Conservation (phyloP, 2,888 invertebrate genomes). For the Sabatieria punctata region DNA sequence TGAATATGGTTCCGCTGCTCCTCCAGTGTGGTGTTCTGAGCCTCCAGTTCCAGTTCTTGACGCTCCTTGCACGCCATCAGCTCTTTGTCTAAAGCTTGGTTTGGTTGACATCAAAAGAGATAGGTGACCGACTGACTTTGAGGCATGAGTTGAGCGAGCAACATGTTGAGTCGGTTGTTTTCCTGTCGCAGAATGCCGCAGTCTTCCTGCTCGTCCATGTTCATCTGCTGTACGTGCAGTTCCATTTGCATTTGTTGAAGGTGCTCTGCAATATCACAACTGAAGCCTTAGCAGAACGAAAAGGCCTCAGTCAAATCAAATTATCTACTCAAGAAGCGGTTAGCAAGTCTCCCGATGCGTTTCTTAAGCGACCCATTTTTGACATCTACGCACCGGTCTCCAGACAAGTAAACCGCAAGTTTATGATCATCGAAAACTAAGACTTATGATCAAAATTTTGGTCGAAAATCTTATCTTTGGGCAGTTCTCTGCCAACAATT, state of each 20-base stretch:
- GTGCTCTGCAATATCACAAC: no score
- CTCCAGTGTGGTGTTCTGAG: conserved; percentile 68
- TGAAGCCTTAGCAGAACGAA: no score
- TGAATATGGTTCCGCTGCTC: conserved; percentile 82
- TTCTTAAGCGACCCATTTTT: no score
- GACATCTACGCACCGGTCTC: no score
- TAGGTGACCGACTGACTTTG: conserved; percentile 55
- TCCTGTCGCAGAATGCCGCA: conserved; percentile 23
- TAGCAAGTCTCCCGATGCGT: no score
- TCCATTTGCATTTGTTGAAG: conserved; percentile 1
- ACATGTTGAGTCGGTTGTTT: conserved; percentile 12
- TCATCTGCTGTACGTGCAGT: neutral
- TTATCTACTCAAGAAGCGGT: no score
- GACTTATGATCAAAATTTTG: no score
- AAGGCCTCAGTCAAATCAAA: no score
- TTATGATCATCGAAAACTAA: no score
- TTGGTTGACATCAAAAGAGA: neutral
- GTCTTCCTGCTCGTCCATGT: neutral
- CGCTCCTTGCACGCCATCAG: conserved; percentile 69
- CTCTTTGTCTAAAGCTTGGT: conserved; percentile 53
- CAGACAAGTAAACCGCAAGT: no score
- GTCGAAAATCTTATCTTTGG: no score
- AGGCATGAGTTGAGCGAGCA: conserved; percentile 50
- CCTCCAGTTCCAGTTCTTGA: conserved; percentile 73
- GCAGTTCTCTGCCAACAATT: no score